Evolutionary conservation across 2,113 vertebrate species (phyloP).

Genomic region (Centropus unirufus): DNA sequence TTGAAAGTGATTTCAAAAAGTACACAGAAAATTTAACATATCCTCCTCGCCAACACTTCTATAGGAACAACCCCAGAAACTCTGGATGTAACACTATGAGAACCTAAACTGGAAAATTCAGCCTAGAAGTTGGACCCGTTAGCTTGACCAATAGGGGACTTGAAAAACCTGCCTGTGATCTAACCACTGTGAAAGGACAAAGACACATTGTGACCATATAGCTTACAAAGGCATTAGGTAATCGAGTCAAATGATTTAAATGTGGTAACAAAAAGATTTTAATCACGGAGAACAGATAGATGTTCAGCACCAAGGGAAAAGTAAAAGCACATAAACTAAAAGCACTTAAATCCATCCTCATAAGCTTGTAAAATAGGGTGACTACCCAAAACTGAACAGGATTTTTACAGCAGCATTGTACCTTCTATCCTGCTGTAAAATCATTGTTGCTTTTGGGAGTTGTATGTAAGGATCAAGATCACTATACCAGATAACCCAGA

Average conservation of each 20-base stretch:
- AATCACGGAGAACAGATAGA: not conserved
- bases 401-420: not conserved
- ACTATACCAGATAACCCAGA: not conserved
- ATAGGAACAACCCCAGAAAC: not conserved
- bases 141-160: not conserved
- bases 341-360: not conserved
- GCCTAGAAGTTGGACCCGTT: not conserved
- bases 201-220: not conserved
- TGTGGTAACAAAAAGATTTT: not conserved
- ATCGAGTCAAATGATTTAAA: conserved; percentile 31
- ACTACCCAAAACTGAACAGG: not conserved
- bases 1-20: not conserved
- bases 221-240: not conserved
- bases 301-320: not conserved
- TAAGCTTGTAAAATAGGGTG: not conserved
- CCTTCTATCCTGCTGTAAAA: not conserved
- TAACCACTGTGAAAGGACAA: not conserved
- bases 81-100: not conserved
- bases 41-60: not conserved
- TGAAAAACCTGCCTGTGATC: not conserved
- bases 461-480: not conserved
- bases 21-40: not conserved
- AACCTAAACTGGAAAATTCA: not conserved
- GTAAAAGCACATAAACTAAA: not conserved
- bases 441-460: not conserved